Percentiles rank a stretch among this genome's conserved stretches.
Evolutionary conservation across 2,888 invertebrate genomes (phyloP).

Genomic region (Lochmaea crataegi): DNA sequence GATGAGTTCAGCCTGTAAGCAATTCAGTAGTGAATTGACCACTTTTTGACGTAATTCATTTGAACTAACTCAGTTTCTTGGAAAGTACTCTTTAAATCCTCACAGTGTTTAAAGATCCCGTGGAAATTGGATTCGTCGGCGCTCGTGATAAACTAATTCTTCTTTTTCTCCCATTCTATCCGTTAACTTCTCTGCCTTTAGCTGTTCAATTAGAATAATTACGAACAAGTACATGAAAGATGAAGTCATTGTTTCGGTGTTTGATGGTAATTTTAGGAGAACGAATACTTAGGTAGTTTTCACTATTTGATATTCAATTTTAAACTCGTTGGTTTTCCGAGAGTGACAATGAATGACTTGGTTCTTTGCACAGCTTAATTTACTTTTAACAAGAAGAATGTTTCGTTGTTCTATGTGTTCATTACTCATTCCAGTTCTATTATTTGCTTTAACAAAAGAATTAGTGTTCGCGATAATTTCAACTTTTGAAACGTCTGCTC

Average conservation of each 20-base stretch:
- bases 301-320: constrained; percentile 29
- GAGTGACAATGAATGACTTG: constrained; percentile 14
- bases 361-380: constrained; percentile 11
- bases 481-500: background rate
- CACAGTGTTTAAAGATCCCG: background rate
- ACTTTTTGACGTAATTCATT: too few species aligned
- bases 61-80: too few species aligned
- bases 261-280: constrained; percentile 28
- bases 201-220: constrained; percentile 39
- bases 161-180: constrained; percentile 10
- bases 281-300: constrained; percentile 23
- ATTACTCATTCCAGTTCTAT: constrained; percentile 3
- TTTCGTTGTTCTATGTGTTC: constrained; percentile 13
- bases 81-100: too few species aligned
- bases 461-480: background rate
- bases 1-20: too few species aligned
- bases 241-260: constrained; percentile 36
- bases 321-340: constrained; percentile 12
- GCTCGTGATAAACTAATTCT: background rate
- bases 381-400: constrained; percentile 10
- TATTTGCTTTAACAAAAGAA: constrained; percentile 3
- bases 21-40: too few species aligned
- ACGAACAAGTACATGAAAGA: constrained; percentile 31
- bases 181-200: constrained; percentile 17
- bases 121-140: background rate